A percentile compares a stretch with the other conserved stretches of the same genome.
These are phyloP conservation scores for Stomatorhinus ivindoensis DNA, from an alignment of 2,113 vertebrate genomes.

Conservation along the genomic window DNA sequence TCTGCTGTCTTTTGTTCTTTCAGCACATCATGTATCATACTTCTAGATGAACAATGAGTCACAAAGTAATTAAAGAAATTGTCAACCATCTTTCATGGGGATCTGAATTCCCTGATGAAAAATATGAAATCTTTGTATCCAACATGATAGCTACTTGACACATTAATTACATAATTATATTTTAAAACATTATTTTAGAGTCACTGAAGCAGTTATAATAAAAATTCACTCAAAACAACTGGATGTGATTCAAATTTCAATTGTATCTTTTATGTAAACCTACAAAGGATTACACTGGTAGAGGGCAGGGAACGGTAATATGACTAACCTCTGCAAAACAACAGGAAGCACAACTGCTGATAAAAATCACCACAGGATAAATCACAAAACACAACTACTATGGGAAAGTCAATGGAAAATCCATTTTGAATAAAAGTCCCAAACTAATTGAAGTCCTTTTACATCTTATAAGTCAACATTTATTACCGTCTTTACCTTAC, in stretches of 20 bases:
- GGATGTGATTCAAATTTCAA: background rate
- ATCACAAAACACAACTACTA: background rate
- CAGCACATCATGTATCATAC: slow-evolving; percentile 56
- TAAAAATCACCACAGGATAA: background rate
- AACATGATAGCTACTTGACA: background rate
- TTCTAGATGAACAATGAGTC: slow-evolving; percentile 54
- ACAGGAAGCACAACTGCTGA: background rate
- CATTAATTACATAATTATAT: background rate
- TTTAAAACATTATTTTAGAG: background rate
- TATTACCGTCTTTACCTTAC: background rate
- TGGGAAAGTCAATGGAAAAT: background rate
- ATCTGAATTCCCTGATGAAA: background rate
- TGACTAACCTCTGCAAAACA: background rate
- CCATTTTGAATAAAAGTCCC: background rate
- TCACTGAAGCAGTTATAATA: background rate
- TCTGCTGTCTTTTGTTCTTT: slow-evolving; percentile 4
- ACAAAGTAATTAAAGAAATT: slow-evolving; percentile 38
- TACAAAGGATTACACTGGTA: background rate
- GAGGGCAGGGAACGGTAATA: background rate
- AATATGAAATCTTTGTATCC: slow-evolving; percentile 2
- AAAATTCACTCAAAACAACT: background rate
- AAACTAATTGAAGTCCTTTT: background rate
- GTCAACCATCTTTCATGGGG: background rate
- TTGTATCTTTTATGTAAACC: background rate
- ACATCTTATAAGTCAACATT: background rate